phyloP scores from a whole-genome alignment of 1,140 invertebrate species.

The Micrasema longulum region DNA sequence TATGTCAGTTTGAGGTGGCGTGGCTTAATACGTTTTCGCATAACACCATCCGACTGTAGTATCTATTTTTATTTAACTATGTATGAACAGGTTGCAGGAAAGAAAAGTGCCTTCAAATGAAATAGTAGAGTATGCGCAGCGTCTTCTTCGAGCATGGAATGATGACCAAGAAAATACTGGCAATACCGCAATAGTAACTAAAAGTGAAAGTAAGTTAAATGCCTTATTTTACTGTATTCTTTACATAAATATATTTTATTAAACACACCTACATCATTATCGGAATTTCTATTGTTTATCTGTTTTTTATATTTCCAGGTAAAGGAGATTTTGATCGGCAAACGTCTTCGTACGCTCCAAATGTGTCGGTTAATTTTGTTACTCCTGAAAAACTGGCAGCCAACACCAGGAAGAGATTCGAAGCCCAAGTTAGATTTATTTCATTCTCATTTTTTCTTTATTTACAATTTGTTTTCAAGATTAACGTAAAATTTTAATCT shows the following conservation, averaged over 20 bases:
- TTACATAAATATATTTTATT: neutral
- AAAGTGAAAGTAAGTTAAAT: conserved; percentile 47
- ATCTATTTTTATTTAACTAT: no score
- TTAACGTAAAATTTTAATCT: no score
- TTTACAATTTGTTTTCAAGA: no score
- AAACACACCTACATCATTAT: no score
- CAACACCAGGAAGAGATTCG: conserved; percentile 64
- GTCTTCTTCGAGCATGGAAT: conserved; percentile 57
- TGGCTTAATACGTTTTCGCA: no score
- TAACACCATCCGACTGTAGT: no score
- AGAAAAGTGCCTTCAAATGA: conserved; percentile 68
- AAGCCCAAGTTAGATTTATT: conserved; percentile 63
- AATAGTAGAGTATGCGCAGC: conserved; percentile 68
- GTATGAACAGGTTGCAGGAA: conserved; percentile 71
- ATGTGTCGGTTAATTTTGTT: conserved; percentile 63
- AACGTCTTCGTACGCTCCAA: conserved; percentile 49
- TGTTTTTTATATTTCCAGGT: conserved; percentile 53
- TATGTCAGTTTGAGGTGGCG: no score
- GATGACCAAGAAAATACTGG: conserved; percentile 45
- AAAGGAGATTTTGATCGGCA: conserved; percentile 56
- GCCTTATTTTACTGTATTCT: neutral
- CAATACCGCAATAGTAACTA: conserved; percentile 52
- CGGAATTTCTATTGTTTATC: no score
- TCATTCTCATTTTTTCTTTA: no score
- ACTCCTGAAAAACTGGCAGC: conserved; percentile 66